phyloP scores from a whole-genome alignment of 1,140 invertebrate species.

The Arion vulgaris region DNA sequence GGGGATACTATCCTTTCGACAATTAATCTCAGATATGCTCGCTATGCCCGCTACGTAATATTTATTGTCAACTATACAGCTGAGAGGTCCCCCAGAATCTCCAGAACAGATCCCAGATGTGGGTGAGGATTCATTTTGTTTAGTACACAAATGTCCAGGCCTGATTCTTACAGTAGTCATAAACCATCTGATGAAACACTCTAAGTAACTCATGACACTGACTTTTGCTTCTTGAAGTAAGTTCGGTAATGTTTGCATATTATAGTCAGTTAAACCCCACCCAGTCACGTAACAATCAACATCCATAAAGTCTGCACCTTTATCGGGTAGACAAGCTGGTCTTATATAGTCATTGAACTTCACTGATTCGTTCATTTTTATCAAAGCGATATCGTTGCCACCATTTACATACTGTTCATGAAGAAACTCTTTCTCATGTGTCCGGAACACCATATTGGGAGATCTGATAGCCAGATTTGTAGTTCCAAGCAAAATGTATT shows the following conservation, averaged over 20 bases:
- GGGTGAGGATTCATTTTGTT: background rate
- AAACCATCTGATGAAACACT: background rate
- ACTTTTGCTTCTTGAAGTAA: background rate
- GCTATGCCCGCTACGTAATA: background rate
- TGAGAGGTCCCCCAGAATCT: background rate
- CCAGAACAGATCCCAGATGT: background rate
- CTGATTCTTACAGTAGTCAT: background rate
- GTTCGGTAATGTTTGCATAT: background rate
- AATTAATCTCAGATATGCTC: background rate
- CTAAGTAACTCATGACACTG: background rate
- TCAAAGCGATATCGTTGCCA: background rate
- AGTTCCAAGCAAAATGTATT: background rate
- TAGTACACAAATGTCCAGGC: background rate
- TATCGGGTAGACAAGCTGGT: background rate
- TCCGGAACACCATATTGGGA: background rate
- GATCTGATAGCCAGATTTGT: background rate
- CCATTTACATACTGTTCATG: background rate
- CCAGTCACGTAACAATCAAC: background rate
- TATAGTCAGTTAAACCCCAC: background rate
- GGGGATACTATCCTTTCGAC: background rate
- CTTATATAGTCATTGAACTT: background rate
- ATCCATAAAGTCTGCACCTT: background rate
- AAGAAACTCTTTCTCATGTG: background rate
- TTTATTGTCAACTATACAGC: background rate
- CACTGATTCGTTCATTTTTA: background rate